These are phyloP conservation scores for Coenonympha glycerion DNA, from an alignment of 2,888 invertebrate species.

Conservation along the genomic window DNA sequence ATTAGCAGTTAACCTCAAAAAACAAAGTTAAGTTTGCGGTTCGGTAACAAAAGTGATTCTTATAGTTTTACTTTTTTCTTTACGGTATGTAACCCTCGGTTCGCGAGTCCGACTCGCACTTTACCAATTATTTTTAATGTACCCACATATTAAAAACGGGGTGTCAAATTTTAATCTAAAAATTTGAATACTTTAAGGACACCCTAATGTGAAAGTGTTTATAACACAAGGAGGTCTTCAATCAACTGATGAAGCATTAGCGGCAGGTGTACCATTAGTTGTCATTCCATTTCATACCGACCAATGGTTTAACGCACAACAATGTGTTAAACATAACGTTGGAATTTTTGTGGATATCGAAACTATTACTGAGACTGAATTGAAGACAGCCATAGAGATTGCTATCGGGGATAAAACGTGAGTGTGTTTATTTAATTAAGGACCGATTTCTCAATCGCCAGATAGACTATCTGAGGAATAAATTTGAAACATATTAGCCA, in stretches of 20 bases:
- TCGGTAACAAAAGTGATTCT: no score
- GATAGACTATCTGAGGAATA: no score
- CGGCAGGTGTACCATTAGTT: slow-evolving; percentile 49
- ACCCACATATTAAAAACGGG: no score
- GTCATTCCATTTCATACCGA: slow-evolving; percentile 56
- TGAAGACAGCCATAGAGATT: slow-evolving; percentile 34
- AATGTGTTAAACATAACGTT: slow-evolving; percentile 38
- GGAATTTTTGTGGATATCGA: slow-evolving; percentile 40
- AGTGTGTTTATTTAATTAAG: background rate
- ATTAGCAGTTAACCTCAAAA: no score
- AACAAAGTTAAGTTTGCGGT: no score
- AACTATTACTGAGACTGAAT: slow-evolving; percentile 32
- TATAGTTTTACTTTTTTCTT: no score
- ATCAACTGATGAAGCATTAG: slow-evolving; percentile 57
- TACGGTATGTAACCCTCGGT: no score
- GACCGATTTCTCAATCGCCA: no score
- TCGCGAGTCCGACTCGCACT: no score
- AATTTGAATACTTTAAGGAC: slow-evolving; percentile 35
- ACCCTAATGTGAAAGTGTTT: slow-evolving; percentile 53
- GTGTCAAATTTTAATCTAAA: no score
- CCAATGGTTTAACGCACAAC: slow-evolving; percentile 49
- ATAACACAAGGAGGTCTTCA: slow-evolving; percentile 61
- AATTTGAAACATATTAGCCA: background rate
- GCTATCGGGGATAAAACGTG: slow-evolving; percentile 34
- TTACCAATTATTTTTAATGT: no score